Evolutionary conservation across 2,797 vertebrate species (phyloP), one percentile per base, ranked within the genome.

Genomic region (Falco peregrinus): DNA sequence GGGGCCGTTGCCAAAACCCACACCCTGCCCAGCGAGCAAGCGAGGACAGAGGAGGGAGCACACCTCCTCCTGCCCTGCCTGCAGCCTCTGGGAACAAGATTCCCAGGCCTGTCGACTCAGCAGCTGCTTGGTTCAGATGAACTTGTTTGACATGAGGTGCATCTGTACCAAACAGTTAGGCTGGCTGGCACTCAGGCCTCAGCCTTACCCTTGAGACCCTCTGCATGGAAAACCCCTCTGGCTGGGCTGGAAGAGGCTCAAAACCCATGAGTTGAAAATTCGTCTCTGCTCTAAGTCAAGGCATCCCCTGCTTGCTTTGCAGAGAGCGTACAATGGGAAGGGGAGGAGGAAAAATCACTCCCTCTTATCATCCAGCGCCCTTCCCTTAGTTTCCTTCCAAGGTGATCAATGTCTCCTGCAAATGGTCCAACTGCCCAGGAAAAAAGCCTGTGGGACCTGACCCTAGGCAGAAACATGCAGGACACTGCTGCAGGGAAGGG

Each of bases 41-140:
- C 6, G 4, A 86, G 77, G 87, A 91, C 11, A 14, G 90, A 91
- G 85, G 84, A 90, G 60, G 51, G 74, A 93, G 68, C 67, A 39
- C 56, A 73, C 71, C 80, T 84, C 71, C 91, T 61, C 76, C 81
- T 87, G 89, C 86, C 91, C 87, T 95, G 93, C 94, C 94, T 0
- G 4, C 73, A 76, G 81, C 93, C 82, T 79, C 85, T 78, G 93
- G 84, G 82, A 94, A 89, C 56, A 48, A 92, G 90, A 87, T 96
- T 94, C 94, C 88, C 89, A 96, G 87, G 74, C 63, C 84, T 96
- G 92, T 87, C 65, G 11, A 92, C 69, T 95, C 94, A 96, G 91
- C 85, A 94, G 69, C 78, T 78, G 81, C 84, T 73, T 84, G 54
- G 11, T 83, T 93, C 74, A n/a, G 87, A 24, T 88, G 90, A 93